Base-by-base conservation (phyloP, 2,113 vertebrate species). In the Sapajus apella region DNA sequence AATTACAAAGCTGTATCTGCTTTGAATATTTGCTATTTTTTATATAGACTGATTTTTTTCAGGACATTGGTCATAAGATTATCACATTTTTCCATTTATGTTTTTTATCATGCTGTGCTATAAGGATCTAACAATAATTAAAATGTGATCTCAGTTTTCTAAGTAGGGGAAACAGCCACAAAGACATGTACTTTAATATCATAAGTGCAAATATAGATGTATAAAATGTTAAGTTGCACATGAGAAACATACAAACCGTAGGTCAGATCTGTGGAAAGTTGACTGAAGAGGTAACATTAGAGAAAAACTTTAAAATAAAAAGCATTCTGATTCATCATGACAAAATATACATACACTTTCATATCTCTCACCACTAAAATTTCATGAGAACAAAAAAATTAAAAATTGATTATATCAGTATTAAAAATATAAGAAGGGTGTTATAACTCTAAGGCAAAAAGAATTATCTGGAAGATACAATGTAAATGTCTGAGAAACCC, bases 271-370 rank as follows among this genome's bases (percentile, higher is more conserved):
- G 2, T n/a, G 68, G 47, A 79, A 79, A 79, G 12, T n/a, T 87
- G 64, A 52, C 14, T 73, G 7, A 80, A 80, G 27, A 30, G 0
- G 40, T 52, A 61, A 80, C 21, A 87, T 64, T 43, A 61, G 27
- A 93, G 25, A 45, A 84, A 93, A 90, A 13, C 11, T 30, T 76
- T 96, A n/a, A 89, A 92, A 83, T 37, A 58, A 40, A 72, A 70
- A 56, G 3, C 17, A 32, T 40, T 76, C 37, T 32, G 75, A 14
- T 79, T 66, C 17, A 90, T 92, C 27, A 25, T 37, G 21, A 90
- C 11, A 35, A 6, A 61, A 14, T 52, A 3, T 35, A 45, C 10
- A 50, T 52, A 70, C 3, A 77, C 1, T 58, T 58, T 90, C 30
- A 58, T 8, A 2, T 77, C 13, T 66, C 23, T 86, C 64, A 47